Conservation (phyloP, 2,797 vertebrate genomes). For the Crax fasciolata region DNA sequence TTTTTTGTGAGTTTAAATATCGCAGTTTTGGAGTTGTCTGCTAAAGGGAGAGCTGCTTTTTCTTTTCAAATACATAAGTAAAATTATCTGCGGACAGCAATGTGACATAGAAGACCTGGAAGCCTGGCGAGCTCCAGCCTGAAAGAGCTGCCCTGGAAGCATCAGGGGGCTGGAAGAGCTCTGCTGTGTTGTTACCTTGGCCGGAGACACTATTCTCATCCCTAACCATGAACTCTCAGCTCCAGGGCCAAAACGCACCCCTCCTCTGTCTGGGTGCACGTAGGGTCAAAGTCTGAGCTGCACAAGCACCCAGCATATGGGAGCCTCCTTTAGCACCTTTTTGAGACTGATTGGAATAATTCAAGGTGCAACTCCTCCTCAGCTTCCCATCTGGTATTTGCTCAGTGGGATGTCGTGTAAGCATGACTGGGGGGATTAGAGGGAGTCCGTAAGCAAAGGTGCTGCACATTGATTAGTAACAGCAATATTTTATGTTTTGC, state of each 20-base stretch:
- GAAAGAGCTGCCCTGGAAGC: background rate
- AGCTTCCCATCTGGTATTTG: background rate
- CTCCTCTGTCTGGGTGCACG: rapidly evolving
- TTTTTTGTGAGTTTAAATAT: background rate
- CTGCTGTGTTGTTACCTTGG: background rate
- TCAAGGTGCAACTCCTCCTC: rapidly evolving
- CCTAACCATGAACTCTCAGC: background rate
- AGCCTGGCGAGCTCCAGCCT: background rate
- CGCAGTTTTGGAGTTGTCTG: background rate
- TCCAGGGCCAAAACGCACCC: background rate
- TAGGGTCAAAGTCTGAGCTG: background rate
- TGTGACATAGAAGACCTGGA: background rate
- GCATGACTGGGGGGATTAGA: background rate
- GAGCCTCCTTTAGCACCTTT: background rate
- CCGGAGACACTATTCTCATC: background rate
- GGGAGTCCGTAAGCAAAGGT: background rate
- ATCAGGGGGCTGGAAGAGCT: background rate
- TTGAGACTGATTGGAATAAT: background rate
- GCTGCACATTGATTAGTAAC: background rate
- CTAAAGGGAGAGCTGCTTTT: background rate
- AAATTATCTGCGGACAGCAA: background rate
- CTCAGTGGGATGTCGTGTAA: background rate
- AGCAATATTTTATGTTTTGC: background rate
- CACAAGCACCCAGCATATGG: background rate
- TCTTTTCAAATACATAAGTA: background rate